Percentiles rank a stretch among this genome's conserved stretches.
Conservation (phyloP, 2,797 vertebrate genomes). For the Okamejei kenojei region DNA sequence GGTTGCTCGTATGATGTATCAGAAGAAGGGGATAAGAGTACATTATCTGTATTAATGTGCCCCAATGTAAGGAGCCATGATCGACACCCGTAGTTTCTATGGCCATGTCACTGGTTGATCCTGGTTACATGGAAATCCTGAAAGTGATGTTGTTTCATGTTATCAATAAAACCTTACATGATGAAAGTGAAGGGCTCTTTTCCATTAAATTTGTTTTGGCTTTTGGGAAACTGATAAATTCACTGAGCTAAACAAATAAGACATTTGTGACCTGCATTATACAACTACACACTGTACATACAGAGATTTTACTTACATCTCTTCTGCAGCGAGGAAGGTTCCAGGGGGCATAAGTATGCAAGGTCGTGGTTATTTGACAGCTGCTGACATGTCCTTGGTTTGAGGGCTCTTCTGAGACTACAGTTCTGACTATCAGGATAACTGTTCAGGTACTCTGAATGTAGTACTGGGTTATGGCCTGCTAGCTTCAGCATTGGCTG, state of each 20-base stretch:
- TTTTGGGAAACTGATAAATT: not conserved
- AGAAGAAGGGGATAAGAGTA: not conserved
- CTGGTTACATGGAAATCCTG: not conserved
- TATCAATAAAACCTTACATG: not conserved
- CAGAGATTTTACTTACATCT: not conserved
- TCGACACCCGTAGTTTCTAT: not conserved
- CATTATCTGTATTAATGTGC: not conserved
- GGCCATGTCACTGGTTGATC: not conserved
- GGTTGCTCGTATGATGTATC: not conserved
- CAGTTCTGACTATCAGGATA: not conserved
- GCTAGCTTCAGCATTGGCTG: not conserved
- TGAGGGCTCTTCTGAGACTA: not conserved
- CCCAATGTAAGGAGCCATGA: not conserved
- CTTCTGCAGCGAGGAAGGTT: not conserved
- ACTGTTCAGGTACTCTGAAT: not conserved
- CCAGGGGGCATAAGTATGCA: not conserved
- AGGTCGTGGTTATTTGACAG: not conserved
- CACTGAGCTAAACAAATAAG: not conserved
- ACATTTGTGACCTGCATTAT: not conserved
- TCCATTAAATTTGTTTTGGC: not conserved
- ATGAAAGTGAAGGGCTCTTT: not conserved
- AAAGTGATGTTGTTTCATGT: not conserved
- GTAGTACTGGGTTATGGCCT: not conserved
- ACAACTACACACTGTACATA: not conserved
- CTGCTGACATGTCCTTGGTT: not conserved